phyloP scores from a whole-genome alignment of 2,797 vertebrate genomes.

The Oreochromis grahami region DNA sequence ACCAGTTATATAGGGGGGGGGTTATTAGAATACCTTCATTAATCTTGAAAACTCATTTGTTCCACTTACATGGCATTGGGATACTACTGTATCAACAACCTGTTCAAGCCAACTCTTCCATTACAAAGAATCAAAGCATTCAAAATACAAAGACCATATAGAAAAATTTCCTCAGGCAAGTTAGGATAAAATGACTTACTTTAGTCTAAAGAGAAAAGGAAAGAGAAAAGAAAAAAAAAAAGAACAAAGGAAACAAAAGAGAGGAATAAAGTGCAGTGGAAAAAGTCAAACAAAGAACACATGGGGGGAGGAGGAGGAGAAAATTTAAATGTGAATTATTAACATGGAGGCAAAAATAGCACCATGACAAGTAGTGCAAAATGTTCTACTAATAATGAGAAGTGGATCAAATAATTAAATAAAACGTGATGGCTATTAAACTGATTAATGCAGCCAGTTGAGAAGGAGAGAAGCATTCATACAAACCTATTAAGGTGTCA shows the following conservation, averaged over 20 bases:
- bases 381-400: conserved; percentile 8
- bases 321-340: conserved; percentile 31
- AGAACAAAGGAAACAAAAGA: neutral
- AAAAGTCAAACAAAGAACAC: conserved; percentile 34
- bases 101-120: no score
- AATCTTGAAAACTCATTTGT: no score
- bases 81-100: no score
- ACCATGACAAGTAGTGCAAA: conserved; percentile 6
- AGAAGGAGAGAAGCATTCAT: neutral
- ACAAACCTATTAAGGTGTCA: neutral
- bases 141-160: no score
- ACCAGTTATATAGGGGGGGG: no score
- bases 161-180: no score
- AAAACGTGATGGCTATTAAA: conserved; percentile 9
- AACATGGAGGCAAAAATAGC: conserved; percentile 37
- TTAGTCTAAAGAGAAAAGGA: no score
- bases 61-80: no score
- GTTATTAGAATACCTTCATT: no score
- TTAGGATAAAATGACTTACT: no score
- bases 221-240: neutral
- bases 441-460: neutral
- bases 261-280: conserved; percentile 37
- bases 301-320: neutral
- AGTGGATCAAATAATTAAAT: conserved; percentile 17
- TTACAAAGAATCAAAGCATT: no score